Conservation (phyloP, 2,888 invertebrate genomes). For the Hecatera dysodea region DNA sequence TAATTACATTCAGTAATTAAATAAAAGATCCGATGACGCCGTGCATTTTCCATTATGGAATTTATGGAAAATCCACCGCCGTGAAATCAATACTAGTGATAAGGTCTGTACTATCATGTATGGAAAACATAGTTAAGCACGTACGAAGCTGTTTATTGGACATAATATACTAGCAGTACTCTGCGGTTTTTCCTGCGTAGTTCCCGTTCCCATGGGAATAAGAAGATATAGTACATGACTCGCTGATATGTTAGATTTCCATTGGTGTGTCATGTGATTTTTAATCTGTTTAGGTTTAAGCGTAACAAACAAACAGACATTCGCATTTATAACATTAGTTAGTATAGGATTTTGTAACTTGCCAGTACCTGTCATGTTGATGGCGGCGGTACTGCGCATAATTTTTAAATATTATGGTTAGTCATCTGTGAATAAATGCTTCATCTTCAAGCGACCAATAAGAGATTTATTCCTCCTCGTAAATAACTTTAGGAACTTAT, state of each 20-base stretch:
- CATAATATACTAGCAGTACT: conserved; percentile 22
- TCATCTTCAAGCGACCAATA: neutral
- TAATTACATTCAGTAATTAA: conserved; percentile 1
- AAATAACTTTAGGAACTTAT: neutral
- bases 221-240: too few species aligned
- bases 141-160: conserved; percentile 30
- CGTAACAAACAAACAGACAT: too few species aligned
- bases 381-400: conserved; percentile 40
- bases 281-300: too few species aligned
- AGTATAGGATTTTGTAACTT: too few species aligned
- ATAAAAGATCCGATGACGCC: conserved; percentile 2
- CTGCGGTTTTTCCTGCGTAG: too few species aligned
- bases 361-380: conserved; percentile 12
- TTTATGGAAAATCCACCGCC: conserved; percentile 7
- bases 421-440: conserved; percentile 21
- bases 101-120: conserved; percentile 12
- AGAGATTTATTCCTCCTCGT: conserved; percentile 11
- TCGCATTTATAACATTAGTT: too few species aligned
- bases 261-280: too few species aligned
- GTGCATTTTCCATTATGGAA: conserved; percentile 24
- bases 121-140: conserved; percentile 20
- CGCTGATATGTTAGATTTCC: too few species aligned
- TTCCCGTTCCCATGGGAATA: too few species aligned
- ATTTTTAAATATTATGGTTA: conserved; percentile 27
- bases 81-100: conserved; percentile 23